A percentile compares a stretch with the other conserved stretches of the same genome.
phyloP scores from a whole-genome alignment of 1,140 invertebrate genomes.

The Asbolus verrucosus region DNA sequence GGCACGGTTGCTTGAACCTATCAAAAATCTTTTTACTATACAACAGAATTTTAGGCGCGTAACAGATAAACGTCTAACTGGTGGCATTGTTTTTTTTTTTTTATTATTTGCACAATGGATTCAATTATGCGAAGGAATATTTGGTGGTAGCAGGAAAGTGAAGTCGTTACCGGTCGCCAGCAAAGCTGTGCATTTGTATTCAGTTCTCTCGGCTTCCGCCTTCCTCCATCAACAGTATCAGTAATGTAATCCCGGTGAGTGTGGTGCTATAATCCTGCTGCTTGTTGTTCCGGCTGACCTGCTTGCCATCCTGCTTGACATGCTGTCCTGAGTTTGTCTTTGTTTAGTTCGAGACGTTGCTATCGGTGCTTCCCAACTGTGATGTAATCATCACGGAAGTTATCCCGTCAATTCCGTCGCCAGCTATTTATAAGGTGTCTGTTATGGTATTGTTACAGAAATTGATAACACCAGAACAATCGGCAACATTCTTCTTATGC shows the following conservation, averaged over 20 bases:
- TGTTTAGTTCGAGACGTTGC: conserved; percentile 37
- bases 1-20: too few species aligned
- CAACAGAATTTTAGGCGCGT: too few species aligned
- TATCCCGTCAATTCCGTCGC: conserved; percentile 27
- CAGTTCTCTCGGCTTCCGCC: conserved; percentile 39
- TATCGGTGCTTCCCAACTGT: conserved; percentile 11
- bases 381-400: conserved; percentile 40
- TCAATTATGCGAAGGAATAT: conserved; percentile 14
- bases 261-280: conserved; percentile 48
- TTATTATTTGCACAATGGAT: neutral
- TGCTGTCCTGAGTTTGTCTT: conserved; percentile 47
- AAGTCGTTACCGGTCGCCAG: conserved; percentile 31
- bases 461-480: conserved; percentile 9
- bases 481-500: neutral
- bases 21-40: too few species aligned
- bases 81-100: too few species aligned
- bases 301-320: conserved; percentile 47
- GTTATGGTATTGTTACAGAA: neutral
- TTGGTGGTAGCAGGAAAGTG: conserved; percentile 23
- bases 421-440: conserved; percentile 19
- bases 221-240: conserved; percentile 46
- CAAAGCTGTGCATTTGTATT: conserved; percentile 47
- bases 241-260: conserved; percentile 51
- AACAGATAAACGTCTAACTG: too few species aligned
- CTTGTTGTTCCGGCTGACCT: conserved; percentile 48